These are phyloP conservation scores for Zosterops hypoxanthus DNA, from an alignment of 2,113 vertebrate species.

Conservation along the genomic window DNA sequence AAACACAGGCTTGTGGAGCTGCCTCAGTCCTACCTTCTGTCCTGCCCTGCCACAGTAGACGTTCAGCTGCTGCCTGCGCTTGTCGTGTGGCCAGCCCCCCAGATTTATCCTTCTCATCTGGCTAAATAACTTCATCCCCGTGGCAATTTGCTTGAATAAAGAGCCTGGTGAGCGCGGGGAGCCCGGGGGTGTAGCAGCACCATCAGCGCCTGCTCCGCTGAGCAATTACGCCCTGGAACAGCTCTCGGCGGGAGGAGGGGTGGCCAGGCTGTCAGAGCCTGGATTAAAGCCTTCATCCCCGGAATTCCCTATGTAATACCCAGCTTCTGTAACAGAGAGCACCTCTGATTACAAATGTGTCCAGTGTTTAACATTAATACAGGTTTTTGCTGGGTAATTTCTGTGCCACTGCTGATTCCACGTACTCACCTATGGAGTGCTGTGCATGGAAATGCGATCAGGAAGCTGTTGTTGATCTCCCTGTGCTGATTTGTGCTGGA, in stretches of 20 bases:
- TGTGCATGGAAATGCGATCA: not conserved
- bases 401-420: accelerated
- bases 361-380: not conserved
- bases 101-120: slow-evolving; percentile 21
- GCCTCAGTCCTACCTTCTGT: not conserved
- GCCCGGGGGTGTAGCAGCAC: not conserved
- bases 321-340: not conserved
- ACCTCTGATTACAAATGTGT: not conserved
- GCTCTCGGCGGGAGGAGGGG: not conserved
- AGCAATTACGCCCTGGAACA: not conserved
- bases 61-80: not conserved
- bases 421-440: accelerated
- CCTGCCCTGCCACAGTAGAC: not conserved
- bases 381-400: accelerated
- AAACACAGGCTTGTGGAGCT: not conserved
- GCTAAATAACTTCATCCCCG: slow-evolving; percentile 26
- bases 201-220: not conserved
- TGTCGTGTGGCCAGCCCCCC: not conserved
- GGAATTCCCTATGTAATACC: not conserved
- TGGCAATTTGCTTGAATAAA: slow-evolving; percentile 45
- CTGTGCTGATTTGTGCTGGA: accelerated
- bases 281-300: not conserved
- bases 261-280: not conserved
- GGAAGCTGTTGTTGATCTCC: not conserved
- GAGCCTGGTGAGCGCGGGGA: not conserved